Conservation (phyloP, 2,888 invertebrate species). For the Nasonovia ribisnigri region DNA sequence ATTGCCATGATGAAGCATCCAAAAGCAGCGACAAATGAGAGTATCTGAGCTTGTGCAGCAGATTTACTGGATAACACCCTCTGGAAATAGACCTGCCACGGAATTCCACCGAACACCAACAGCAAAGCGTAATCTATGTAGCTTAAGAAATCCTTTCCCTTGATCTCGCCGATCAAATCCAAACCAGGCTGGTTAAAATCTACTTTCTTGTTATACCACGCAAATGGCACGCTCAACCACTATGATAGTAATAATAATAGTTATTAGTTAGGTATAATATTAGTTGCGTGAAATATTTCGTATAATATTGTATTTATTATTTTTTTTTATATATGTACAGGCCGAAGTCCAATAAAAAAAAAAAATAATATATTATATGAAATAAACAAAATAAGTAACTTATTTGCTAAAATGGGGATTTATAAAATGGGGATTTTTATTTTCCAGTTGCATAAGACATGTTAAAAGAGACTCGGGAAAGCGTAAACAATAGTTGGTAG, state of each 20-base stretch:
- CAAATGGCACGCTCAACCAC: conserved; percentile 98
- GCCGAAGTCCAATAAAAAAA: neutral
- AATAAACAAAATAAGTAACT: neutral
- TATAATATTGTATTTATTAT: neutral
- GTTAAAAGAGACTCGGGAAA: neutral
- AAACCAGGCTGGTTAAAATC: conserved; percentile 77
- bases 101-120: conserved; percentile 94
- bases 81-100: conserved; percentile 99
- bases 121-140: conserved; percentile 91
- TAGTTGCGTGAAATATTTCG: neutral
- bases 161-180: conserved; percentile 89
- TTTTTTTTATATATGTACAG: neutral
- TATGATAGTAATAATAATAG: conserved; percentile 69
- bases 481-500: neutral
- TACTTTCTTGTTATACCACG: conserved; percentile 89
- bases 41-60: conserved; percentile 90
- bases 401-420: neutral
- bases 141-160: conserved; percentile 80
- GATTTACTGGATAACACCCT: conserved; percentile 96
- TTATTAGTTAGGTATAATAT: too few relatives aligned
- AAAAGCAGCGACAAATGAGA: conserved; percentile 95
- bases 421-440: neutral
- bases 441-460: neutral
- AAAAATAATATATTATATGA: neutral
- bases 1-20: conserved; percentile 98